Evolutionary conservation across 2,113 vertebrate genomes (phyloP).

Genomic region (Podocnemis expansa): DNA sequence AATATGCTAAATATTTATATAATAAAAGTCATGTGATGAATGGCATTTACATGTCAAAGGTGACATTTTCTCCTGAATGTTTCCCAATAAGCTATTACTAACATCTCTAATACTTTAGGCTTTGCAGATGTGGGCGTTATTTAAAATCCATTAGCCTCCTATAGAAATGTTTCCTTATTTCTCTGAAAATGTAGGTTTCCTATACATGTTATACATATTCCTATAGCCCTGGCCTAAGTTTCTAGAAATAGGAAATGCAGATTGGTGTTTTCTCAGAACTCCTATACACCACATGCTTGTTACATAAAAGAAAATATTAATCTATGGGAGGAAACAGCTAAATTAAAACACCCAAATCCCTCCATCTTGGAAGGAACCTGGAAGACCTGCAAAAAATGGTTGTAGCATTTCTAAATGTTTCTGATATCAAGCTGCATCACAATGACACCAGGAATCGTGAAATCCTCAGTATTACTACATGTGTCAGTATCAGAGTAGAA

Average conservation of each 20-base stretch:
- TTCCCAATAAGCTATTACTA: background rate
- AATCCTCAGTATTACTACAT: background rate
- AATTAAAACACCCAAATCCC: background rate
- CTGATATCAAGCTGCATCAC: background rate
- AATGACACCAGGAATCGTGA: background rate
- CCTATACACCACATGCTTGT: background rate
- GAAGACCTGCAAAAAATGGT: background rate
- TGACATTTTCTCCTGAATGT: background rate
- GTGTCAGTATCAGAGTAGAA: background rate
- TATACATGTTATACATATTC: background rate
- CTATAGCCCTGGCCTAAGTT: background rate
- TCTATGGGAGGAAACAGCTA: background rate
- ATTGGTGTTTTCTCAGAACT: background rate
- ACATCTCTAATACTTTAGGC: background rate
- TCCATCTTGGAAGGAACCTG: background rate
- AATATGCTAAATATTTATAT: background rate
- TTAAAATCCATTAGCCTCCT: background rate
- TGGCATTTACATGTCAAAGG: accelerated
- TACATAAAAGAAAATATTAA: background rate
- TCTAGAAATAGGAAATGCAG: background rate
- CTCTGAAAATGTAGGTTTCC: background rate
- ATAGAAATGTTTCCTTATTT: background rate
- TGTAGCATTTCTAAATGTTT: background rate
- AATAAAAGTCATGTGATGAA: background rate
- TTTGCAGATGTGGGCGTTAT: background rate